Evolutionary conservation across 2,888 invertebrate genomes (phyloP), one percentile per base, ranked within the genome.

Genomic region (Lucinisca nassula): DNA sequence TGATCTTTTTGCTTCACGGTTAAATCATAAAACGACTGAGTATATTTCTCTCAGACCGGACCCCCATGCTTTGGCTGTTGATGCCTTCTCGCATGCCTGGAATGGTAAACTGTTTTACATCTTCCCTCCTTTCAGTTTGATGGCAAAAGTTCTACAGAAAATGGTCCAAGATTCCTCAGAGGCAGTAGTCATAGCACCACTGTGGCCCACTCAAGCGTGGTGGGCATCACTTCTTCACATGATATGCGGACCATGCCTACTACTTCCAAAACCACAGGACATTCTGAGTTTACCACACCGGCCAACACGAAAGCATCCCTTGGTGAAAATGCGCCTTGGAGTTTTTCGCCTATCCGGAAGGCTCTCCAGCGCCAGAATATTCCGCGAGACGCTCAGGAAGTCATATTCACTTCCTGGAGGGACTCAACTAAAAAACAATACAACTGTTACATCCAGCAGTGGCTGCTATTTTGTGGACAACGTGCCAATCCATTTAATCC

Each of bases 81-180:
- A 86, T 79, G 86, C 89, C n/a, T 91, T 88, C 55, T 79, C 88
- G 0, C 4, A 88, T 0, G 17, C 12, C 10, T 91, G 88, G 89
- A 37, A 21, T 21, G 24, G 37, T 27, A 17, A 70, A 1, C 37
- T 82, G 6, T 61, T 37, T n/a, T 90, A 90, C 40, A 51, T 79
- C 4, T 91, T 90, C 73, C 87, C 88, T 67, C 88, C 90, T 85
- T 87, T 87, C 85, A 90, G 87, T 73, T 6, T 90, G 24, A 27
- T 83, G 3, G 3, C 79, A 0, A 14, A 55, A 12, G 32, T 85
- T 0, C 72, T 79, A 0, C 86, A 86, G 45, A 86, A 86, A 49
- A 17, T 86, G 30, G 45, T n/a, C 17, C 8, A 35, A n/a, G 86
- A 86, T n/a, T 0, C 74, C 14, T 32, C 55, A 17, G 79, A 82